These are phyloP conservation scores for Melopsittacus undulatus DNA, from an alignment of 2,797 vertebrate genomes.

Conservation along the genomic window DNA sequence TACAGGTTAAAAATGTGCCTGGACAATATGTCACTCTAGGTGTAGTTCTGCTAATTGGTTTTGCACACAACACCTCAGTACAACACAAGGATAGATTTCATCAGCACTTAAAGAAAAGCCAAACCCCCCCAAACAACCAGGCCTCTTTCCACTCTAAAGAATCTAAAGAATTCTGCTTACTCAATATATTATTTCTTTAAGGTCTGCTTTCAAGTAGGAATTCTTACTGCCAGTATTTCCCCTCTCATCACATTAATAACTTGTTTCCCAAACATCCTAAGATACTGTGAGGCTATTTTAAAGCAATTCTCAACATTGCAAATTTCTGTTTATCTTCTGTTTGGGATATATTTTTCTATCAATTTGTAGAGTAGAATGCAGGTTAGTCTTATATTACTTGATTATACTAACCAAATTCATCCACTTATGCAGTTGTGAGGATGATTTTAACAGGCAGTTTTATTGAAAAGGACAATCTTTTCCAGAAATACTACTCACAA, in stretches of 20 bases:
- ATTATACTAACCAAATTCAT: neutral
- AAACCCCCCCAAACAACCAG: neutral
- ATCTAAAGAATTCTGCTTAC: neutral
- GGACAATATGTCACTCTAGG: neutral
- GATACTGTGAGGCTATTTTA: neutral
- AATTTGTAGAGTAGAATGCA: neutral
- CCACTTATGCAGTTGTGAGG: neutral
- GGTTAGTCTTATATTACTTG: neutral
- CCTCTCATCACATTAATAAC: neutral
- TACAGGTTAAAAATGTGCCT: neutral
- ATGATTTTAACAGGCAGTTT: neutral
- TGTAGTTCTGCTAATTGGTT: neutral
- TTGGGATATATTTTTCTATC: neutral
- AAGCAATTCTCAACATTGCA: neutral
- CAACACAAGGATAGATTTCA: neutral
- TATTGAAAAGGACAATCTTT: neutral
- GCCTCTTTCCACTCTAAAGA: neutral
- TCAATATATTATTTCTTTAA: neutral
- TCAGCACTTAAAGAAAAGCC: neutral
- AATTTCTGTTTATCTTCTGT: neutral
- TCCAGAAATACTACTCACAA: neutral
- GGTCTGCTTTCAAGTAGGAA: neutral
- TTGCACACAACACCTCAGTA: neutral
- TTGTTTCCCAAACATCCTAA: neutral
- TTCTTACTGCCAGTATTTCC: neutral